phyloP scores from a whole-genome alignment of 2,113 vertebrate genomes.

The Sapajus apella region DNA sequence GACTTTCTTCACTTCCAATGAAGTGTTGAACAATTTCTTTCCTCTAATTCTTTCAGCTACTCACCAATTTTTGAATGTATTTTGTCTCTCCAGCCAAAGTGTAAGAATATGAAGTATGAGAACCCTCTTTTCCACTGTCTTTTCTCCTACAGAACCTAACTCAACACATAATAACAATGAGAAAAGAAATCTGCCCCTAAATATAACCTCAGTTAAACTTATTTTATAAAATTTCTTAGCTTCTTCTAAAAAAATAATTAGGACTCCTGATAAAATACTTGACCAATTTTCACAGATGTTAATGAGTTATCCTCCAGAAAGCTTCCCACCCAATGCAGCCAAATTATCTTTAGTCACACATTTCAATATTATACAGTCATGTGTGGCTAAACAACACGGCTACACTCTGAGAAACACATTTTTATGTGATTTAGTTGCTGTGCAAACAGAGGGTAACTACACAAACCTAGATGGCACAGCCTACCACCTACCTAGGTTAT shows the following conservation, averaged over 20 bases:
- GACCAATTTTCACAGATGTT: neutral
- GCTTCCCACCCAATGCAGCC: neutral
- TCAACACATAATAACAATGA: neutral
- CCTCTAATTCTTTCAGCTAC: neutral
- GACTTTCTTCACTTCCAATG: neutral
- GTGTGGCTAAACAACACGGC: neutral
- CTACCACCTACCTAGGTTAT: neutral
- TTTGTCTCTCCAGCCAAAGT: neutral
- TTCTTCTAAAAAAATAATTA: neutral
- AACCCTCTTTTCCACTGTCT: neutral
- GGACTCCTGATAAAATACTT: neutral
- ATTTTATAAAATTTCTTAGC: neutral
- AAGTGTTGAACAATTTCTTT: neutral
- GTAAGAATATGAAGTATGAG: neutral
- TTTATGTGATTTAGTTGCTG: neutral
- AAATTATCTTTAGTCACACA: neutral
- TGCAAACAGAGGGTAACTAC: neutral
- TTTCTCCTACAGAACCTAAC: neutral
- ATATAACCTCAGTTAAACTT: neutral
- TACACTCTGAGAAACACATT: neutral
- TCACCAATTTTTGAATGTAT: neutral
- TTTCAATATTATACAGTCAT: neutral
- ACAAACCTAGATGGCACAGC: neutral
- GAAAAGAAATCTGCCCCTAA: neutral
- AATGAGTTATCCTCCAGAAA: neutral